Evolutionary conservation across 2,113 vertebrate species (phyloP), one percentile per base, ranked within the genome.

Genomic region (Galbula dea): DNA sequence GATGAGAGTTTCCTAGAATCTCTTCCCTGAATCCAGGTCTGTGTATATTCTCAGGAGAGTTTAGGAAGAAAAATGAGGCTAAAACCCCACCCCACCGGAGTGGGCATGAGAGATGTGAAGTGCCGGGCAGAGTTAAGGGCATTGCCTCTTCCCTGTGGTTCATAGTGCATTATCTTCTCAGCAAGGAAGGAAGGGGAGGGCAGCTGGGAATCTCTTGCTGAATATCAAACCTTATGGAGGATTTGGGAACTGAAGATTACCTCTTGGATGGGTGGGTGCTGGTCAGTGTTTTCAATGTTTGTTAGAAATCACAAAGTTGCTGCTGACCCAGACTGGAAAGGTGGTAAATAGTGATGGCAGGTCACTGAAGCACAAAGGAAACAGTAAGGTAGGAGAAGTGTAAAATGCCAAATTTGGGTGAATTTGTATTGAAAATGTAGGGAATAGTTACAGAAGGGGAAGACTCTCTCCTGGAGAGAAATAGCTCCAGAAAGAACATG

Each of bases 291-390:
- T 77, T 46, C 51, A 62, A 9, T 1, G 6, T 63, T 46, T 66
- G 23, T 30, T 62, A 46, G 63, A 78, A 93, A 92, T 74, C 46
- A 43, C 0, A 2, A 62, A 66, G 63, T 62, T 0, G 1, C 59
- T 48, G 49, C 52, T 69, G 63, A 66, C 54, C 52, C 3, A 15
- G 58, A 8, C 5, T 26, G 51, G 73, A 59, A 66, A n/a, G 41
- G 83, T 1, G 1, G 34, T 27, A 49, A 95, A 74, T 11, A 77
- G 68, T 0, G 1, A 77, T 0, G 0, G 83, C 55, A 66, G 46
- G 68, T 66, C 77, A 55, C 34, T 12, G 75, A 41, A 24, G 57
- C 65, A 59, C 55, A 67, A 80, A 75, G 77, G 34, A 36, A 83
- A 83, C 45, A 57, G 41, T 0, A 36, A 83, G 30, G 10, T 26